These are phyloP conservation scores for Volucella zonaria DNA, from an alignment of 2,888 invertebrate species.

Conservation along the genomic window DNA sequence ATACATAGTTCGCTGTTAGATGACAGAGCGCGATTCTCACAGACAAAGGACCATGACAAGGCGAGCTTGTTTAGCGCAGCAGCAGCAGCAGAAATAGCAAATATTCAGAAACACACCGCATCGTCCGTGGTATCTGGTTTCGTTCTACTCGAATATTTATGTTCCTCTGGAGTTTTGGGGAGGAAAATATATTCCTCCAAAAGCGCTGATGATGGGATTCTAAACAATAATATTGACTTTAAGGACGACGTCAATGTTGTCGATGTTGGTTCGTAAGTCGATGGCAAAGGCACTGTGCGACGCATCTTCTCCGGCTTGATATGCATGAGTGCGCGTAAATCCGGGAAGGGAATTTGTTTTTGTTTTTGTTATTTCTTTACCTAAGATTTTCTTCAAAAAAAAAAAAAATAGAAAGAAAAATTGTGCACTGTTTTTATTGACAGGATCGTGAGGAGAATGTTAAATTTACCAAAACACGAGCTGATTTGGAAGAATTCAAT, in stretches of 20 bases:
- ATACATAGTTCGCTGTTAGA: conserved; percentile 46
- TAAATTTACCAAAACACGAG: conserved; percentile 61
- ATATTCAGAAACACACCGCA: conserved; percentile 33
- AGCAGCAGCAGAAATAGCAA: conserved; percentile 1
- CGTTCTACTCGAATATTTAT: conserved; percentile 1
- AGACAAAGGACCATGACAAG: conserved; percentile 30
- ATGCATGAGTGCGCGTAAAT: conserved; percentile 48
- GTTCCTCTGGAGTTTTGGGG: conserved; percentile 40
- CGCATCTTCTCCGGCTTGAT: conserved; percentile 17
- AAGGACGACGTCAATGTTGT: conserved; percentile 56
- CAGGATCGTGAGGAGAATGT: conserved; percentile 16
- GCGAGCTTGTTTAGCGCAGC: conserved; percentile 63
- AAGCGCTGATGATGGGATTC: conserved; percentile 74
- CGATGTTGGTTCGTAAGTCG: conserved; percentile 15
- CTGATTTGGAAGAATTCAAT: conserved; percentile 34
- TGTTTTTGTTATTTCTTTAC: conserved; percentile 59
- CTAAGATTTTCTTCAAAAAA: conserved; percentile 37
- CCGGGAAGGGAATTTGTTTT: conserved; percentile 39
- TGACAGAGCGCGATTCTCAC: conserved; percentile 55
- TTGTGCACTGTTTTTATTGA: conserved; percentile 28
- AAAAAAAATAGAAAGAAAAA: no score
- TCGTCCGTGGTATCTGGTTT: conserved; percentile 61
- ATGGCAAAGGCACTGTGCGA: not conserved
- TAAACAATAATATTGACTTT: conserved; percentile 74
- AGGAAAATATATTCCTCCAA: conserved; percentile 67